Evolutionary conservation across 64 coral and sea anemone genomes (phyloP).

Genomic region (Porites lutea): DNA sequence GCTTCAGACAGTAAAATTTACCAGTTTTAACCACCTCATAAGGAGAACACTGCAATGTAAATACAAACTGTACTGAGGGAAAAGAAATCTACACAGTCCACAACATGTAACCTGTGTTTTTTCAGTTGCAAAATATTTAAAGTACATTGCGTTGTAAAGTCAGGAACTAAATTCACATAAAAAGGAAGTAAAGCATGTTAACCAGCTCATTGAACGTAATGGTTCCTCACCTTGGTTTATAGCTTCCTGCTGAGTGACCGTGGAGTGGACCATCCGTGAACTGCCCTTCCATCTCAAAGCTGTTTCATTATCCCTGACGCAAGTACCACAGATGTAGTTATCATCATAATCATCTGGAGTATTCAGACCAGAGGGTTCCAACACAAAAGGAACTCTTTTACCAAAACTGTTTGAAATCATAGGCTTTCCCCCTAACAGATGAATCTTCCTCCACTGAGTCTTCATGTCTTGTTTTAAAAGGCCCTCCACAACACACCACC

Average conservation of each 20-base stretch:
- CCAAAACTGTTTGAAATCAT: slow-evolving; percentile 90
- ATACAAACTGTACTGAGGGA: too few species aligned
- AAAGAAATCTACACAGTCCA: too few species aligned
- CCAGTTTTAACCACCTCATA: too few species aligned
- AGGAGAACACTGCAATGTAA: too few species aligned
- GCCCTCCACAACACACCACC: slow-evolving; percentile 87
- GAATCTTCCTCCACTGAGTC: slow-evolving; percentile 47
- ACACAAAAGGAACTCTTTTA: slow-evolving; percentile 73
- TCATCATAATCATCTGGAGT: slow-evolving; percentile 67
- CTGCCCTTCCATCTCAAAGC: neutral
- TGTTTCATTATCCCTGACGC: slow-evolving; percentile 77
- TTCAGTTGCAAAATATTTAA: too few species aligned
- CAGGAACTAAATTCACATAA: too few species aligned
- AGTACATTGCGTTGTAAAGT: too few species aligned
- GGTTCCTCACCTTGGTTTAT: neutral
- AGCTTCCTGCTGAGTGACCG: neutral
- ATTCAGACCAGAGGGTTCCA: slow-evolving; percentile 45
- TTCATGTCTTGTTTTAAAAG: slow-evolving; percentile 68
- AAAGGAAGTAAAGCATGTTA: too few species aligned
- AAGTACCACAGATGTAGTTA: slow-evolving; percentile 82
- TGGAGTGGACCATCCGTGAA: neutral
- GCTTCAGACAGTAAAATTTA: too few species aligned
- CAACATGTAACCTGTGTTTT: too few species aligned
- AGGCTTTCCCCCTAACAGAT: slow-evolving; percentile 73
- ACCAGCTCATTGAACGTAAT: neutral